Evolutionary conservation across 2,113 vertebrate species (phyloP), one percentile per base, ranked within the genome.

Genomic region (Poicephalus gulielmi): DNA sequence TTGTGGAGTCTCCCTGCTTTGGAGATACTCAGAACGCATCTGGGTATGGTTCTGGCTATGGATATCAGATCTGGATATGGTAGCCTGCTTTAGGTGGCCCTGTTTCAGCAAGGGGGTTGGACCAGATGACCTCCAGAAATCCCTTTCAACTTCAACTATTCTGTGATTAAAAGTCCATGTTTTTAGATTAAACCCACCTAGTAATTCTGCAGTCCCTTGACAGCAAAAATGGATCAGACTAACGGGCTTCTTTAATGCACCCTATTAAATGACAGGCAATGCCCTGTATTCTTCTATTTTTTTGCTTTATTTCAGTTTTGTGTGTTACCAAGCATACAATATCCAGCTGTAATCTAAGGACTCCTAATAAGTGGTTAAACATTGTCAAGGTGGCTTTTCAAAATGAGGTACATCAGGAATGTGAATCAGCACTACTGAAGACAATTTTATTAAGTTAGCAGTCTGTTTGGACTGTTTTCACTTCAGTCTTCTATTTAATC

Each of bases 21-120:
- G 7, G 13, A 64, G 31, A 46, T 86, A 15, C 0, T 43, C 6
- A 49, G 0, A 76, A 46, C 17, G 5, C 0, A 0, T 35, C 62
- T 50, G n/a, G 31, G 44, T 6, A 5, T 0, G 2, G 13, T 79
- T 14, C 7, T 17, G 30, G 49, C 23, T 59, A 59, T 24, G 33
- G 33, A 35, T 59, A 59, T 35, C 22, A 7, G 33, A n/a, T 35
- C 57, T 59, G 57, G 33, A 35, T 59, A 35, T 35, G n/a, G 35
- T 20, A 67, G 3, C 49, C 11, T 17, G 35, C 17, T 79, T 1
- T 68, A 47, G 44, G 4, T 71, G 20, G 5, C n/a, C 37, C 41
- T 86, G 37, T 1, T 2, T 68, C 35, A 50, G 22, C 19, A n/a
- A 25, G 25, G 18, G 8, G 1, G 2, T 55, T 78, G 63, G 67